Percentiles rank a stretch among this genome's conserved stretches.
These are phyloP conservation scores for Mustela lutreola DNA, from an alignment of 2,113 vertebrate genomes.

Conservation along the genomic window DNA sequence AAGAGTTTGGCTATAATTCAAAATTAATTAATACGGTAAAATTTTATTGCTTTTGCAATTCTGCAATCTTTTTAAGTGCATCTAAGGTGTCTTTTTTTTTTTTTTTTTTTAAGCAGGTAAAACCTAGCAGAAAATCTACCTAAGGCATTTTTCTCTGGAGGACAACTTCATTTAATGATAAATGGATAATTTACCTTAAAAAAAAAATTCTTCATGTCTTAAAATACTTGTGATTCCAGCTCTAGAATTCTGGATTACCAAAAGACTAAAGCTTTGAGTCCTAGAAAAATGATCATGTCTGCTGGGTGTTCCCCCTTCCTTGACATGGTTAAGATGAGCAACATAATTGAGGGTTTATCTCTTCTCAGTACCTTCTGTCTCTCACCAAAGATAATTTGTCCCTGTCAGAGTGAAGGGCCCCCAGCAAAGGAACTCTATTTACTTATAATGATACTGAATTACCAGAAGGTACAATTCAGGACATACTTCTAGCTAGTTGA, in stretches of 20 bases:
- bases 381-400: conserved; percentile 66
- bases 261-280: neutral
- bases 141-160: conserved; percentile 34
- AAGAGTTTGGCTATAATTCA: conserved; percentile 85
- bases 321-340: conserved; percentile 19
- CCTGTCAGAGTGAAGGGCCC: conserved; percentile 53
- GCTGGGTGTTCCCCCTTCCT: conserved; percentile 51
- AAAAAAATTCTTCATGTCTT: conserved; percentile 39
- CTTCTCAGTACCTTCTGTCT: conserved; percentile 44
- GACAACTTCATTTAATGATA: conserved; percentile 65
- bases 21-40: conserved; percentile 86
- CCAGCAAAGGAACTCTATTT: conserved; percentile 61
- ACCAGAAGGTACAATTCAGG: conserved; percentile 68
- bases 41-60: conserved; percentile 81
- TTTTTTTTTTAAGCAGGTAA: neutral
- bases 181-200: neutral
- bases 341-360: conserved; percentile 66
- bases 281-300: conserved; percentile 40
- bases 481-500: conserved; percentile 75
- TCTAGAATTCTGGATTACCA: conserved; percentile 11
- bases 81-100: neutral
- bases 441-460: conserved; percentile 53
- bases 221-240: conserved; percentile 3
- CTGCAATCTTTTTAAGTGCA: conserved; percentile 65
- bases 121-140: conserved; percentile 30